A percentile compares a stretch with the other conserved stretches of the same genome.
Evolutionary conservation across 2,888 invertebrate genomes (phyloP).

Genomic region (Drosophila nigricruria): DNA sequence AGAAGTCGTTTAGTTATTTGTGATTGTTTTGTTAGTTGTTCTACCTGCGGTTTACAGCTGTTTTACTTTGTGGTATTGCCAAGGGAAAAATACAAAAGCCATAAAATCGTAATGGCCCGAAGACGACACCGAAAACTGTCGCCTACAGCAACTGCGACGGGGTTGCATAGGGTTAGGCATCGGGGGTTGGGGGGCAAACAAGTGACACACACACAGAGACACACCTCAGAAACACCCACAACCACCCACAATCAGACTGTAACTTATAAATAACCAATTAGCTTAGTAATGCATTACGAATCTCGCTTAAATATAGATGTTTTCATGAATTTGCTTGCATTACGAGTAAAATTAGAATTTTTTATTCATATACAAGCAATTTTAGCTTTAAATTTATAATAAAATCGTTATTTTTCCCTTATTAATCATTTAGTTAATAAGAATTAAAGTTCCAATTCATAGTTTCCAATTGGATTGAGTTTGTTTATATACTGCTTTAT

Average conservation of each 20-base stretch:
- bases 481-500: too few species aligned
- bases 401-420: too few species aligned
- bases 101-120: constrained; percentile 33
- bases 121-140: constrained; percentile 19
- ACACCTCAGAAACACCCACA: constrained; percentile 2
- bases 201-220: constrained; percentile 6
- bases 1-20: constrained; percentile 10
- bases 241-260: constrained; percentile 11
- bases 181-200: not conserved
- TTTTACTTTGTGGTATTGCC: constrained; percentile 3
- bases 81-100: constrained; percentile 28
- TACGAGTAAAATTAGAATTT: not conserved
- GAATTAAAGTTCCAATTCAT: not conserved
- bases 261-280: constrained; percentile 29
- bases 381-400: too few species aligned
- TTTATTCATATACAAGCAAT: not conserved
- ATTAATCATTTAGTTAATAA: not conserved
- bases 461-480: not conserved
- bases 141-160: constrained; percentile 19
- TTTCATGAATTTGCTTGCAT: not conserved
- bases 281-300: constrained; percentile 17
- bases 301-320: not conserved
- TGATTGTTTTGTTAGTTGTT: constrained; percentile 1
- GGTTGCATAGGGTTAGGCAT: constrained; percentile 23
- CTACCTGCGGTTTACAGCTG: constrained; percentile 21